Evolutionary conservation across 2,113 vertebrate species (phyloP).

Genomic region (Hippoglossus stenolepis): DNA sequence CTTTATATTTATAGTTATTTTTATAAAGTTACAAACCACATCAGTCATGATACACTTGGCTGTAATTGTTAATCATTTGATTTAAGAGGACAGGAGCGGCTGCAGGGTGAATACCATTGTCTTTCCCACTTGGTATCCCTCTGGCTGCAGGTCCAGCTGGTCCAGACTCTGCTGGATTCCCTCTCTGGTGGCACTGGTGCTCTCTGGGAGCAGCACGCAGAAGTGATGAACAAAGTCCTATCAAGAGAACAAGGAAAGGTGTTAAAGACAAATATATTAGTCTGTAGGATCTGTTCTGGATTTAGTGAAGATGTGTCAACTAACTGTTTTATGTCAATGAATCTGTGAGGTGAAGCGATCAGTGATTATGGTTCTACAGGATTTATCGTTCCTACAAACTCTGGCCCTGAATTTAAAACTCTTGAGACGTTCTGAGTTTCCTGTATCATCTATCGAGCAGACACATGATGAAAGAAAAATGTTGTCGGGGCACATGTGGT

Average conservation of each 20-base stretch:
- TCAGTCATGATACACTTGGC: neutral
- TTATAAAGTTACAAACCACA: too few relatives aligned
- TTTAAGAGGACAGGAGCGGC: neutral
- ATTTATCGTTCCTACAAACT: neutral
- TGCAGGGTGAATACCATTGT: slow-evolving; percentile 86
- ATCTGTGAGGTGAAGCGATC: neutral
- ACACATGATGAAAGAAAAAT: neutral
- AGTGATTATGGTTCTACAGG: neutral
- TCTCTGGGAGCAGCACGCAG: slow-evolving; percentile 89
- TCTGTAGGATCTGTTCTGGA: neutral
- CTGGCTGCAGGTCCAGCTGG: slow-evolving; percentile 84
- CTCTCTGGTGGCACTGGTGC: slow-evolving; percentile 83
- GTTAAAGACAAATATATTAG: neutral
- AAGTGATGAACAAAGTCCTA: slow-evolving; percentile 96
- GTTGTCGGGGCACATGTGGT: slow-evolving; percentile 51
- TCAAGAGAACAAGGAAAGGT: slow-evolving; percentile 23
- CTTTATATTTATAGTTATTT: too few relatives aligned
- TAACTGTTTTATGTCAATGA: neutral
- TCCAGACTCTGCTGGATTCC: slow-evolving; percentile 88
- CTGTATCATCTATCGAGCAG: slow-evolving; percentile 1
- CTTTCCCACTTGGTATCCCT: slow-evolving; percentile 95
- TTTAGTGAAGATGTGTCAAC: neutral
- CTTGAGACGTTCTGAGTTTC: slow-evolving; percentile 2
- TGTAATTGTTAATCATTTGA: too few relatives aligned
- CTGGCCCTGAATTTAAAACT: neutral